Base-by-base conservation (phyloP, 2,113 vertebrate species). In the Alethe castanea region DNA sequence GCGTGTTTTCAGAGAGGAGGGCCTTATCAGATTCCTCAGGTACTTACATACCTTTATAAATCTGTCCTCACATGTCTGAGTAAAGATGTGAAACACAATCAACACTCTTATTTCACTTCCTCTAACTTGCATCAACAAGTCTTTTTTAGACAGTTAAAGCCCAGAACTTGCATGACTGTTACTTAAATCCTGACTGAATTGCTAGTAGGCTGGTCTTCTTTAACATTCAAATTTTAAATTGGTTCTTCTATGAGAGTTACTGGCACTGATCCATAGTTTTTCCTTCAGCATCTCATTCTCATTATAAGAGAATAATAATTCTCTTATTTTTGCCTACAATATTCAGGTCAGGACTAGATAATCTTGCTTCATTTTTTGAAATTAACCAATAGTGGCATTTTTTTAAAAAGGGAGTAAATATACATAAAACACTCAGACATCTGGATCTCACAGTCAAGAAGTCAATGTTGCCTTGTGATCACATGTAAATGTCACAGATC, bases 231-330 rank as follows among this genome's bases (percentile, higher is more conserved):
- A 67, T 86, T 95, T 94, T 90, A 79, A 86, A 81, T 72, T 76
- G 77, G 8, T 71, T 80, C 31, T 77, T 78, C 28, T 57, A 53
- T 84, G 52, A 74, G 70, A 72, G 44, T 86, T 93, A 90, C 72
- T 96, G 96, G 87, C 86, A 92, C 29, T 74, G 65, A 56, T 80
- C 61, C 85, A 64, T 77, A 66, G 11, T 35, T 72, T 74, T 96
- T 62, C 66, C 65, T 97, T 95, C 83, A 95, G 91, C 92, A 96
- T 94, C 76, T 94, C 77, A 95, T 96, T 44, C 44, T 44, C 44
- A 45, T 45, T 45, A 45, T 45, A 19, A 45, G 44, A 45, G 44
- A 45, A 45, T 19, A 45, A 45, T 45, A 45, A 45, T 19, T 19
- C 52, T 96, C 74, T 91, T 87, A 38, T 94, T 97, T 97, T 91